These are phyloP conservation scores for Lynx canadensis DNA, from an alignment of 2,113 vertebrate genomes.

Conservation along the genomic window DNA sequence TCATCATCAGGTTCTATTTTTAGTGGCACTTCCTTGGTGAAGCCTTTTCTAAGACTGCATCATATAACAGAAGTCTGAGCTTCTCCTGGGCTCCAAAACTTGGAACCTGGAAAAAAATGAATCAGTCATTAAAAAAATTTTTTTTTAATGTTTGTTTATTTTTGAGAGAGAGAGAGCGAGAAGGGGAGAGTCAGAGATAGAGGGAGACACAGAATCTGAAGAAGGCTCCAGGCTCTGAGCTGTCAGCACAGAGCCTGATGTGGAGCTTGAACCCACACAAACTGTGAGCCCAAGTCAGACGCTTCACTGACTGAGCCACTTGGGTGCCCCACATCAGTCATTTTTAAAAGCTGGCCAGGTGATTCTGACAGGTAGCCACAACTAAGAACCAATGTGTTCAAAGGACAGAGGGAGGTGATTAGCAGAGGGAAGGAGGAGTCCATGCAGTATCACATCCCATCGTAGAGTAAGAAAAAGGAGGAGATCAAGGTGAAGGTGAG, in stretches of 20 bases:
- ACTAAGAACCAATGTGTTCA: not conserved
- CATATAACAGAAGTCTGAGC: not conserved
- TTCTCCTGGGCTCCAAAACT: not conserved
- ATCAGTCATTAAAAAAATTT: too few relatives aligned
- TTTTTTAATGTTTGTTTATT: too few relatives aligned
- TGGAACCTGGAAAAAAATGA: not conserved
- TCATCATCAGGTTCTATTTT: not conserved
- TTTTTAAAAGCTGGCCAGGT: not conserved
- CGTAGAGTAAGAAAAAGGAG: not conserved
- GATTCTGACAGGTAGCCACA: not conserved
- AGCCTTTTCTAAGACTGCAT: not conserved
- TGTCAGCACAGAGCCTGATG: too few relatives aligned
- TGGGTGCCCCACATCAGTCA: not conserved
- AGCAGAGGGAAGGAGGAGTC: not conserved
- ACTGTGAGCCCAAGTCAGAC: too few relatives aligned
- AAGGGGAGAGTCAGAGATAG: too few relatives aligned
- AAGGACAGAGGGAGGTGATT: not conserved
- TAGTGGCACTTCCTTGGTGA: not conserved
- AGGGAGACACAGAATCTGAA: too few relatives aligned
- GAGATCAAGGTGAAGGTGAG: not conserved
- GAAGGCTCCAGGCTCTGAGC: too few relatives aligned
- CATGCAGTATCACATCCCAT: not conserved
- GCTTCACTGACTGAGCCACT: too few relatives aligned
- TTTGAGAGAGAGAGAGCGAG: too few relatives aligned
- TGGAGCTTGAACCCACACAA: too few relatives aligned